Evolutionary conservation across 2,797 vertebrate genomes (phyloP).

Genomic region (Euthynnus affinis): DNA sequence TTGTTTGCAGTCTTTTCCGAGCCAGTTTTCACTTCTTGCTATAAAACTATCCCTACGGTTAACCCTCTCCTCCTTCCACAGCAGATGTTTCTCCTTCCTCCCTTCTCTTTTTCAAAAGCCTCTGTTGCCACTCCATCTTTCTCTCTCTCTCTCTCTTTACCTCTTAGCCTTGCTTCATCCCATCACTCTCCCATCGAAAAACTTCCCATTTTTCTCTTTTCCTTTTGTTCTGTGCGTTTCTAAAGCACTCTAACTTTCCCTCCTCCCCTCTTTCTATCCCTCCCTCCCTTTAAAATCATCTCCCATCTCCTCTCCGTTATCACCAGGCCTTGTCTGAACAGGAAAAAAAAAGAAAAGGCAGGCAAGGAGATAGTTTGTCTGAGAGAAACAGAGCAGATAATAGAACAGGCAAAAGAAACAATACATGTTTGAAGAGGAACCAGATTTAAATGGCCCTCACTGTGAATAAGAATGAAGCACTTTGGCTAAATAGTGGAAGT

Average conservation of each 20-base stretch:
- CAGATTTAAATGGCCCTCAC: conserved; percentile 29
- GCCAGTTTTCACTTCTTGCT: conserved; percentile 10
- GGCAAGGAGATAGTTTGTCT: conserved; percentile 9
- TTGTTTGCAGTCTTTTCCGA: conserved; percentile 10
- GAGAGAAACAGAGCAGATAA: conserved; percentile 44
- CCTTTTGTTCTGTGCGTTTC: conserved; percentile 8
- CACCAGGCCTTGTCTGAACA: conserved; percentile 19
- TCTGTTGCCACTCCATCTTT: conserved; percentile 10
- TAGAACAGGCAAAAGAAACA: conserved; percentile 31
- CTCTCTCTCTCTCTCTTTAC: conserved; percentile 16
- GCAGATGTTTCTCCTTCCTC: conserved; percentile 47
- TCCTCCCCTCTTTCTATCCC: conserved; percentile 1
- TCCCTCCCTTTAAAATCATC: conserved; percentile 11
- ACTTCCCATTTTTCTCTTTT: conserved; percentile 21
- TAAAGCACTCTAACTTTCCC: conserved; percentile 29
- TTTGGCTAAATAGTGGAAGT: conserved; percentile 28
- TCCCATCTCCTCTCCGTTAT: conserved; percentile 30
- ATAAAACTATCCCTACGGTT: conserved; percentile 8
- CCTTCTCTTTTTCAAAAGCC: conserved; percentile 38
- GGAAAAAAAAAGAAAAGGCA: not conserved
- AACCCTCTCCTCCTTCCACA: conserved; percentile 22
- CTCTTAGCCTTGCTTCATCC: conserved; percentile 29
- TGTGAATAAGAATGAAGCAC: conserved; percentile 40
- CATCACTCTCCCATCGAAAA: conserved; percentile 32
- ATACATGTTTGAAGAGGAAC: conserved; percentile 37